Conservation (phyloP, 1,140 invertebrate species). For the Ostrea denselamellosa region DNA sequence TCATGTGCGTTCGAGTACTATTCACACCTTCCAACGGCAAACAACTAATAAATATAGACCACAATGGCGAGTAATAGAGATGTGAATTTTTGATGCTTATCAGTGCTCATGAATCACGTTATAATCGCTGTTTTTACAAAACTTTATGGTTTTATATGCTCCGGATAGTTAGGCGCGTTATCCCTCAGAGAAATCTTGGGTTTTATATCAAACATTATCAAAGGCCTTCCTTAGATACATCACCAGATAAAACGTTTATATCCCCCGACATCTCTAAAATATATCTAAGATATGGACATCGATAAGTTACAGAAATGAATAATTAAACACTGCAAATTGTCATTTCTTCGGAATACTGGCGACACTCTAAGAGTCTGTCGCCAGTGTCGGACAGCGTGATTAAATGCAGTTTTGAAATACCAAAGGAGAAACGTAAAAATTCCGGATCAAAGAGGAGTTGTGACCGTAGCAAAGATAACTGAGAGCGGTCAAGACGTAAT, state of each 20-base stretch:
- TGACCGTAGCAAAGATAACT: conserved; percentile 1
- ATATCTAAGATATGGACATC: neutral
- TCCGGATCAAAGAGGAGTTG: conserved; percentile 5
- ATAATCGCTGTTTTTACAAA: conserved; percentile 8
- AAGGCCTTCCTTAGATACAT: neutral
- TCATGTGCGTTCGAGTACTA: neutral
- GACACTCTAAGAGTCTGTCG: neutral
- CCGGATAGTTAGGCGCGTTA: conserved; percentile 8
- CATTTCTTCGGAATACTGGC: neutral
- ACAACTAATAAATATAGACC: conserved; percentile 10
- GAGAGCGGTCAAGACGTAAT: neutral
- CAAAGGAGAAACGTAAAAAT: neutral
- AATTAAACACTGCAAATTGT: conserved; percentile 16
- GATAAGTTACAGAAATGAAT: conserved; percentile 29
- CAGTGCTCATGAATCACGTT: conserved; percentile 2
- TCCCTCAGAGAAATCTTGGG: conserved; percentile 9
- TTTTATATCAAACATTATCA: conserved; percentile 37
- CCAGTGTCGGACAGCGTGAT: neutral
- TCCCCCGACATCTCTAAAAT: conserved; percentile 34
- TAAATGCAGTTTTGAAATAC: conserved; percentile 26
- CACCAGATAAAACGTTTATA: neutral
- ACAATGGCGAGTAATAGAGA: conserved; percentile 25
- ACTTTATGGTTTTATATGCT: conserved; percentile 21
- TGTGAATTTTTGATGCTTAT: conserved; percentile 15
- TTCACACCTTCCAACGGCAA: conserved; percentile 13